Percentiles rank a stretch among this genome's conserved stretches.
Conservation (phyloP, 2,888 invertebrate species). For the Lepidocyrtinus sp. region DNA sequence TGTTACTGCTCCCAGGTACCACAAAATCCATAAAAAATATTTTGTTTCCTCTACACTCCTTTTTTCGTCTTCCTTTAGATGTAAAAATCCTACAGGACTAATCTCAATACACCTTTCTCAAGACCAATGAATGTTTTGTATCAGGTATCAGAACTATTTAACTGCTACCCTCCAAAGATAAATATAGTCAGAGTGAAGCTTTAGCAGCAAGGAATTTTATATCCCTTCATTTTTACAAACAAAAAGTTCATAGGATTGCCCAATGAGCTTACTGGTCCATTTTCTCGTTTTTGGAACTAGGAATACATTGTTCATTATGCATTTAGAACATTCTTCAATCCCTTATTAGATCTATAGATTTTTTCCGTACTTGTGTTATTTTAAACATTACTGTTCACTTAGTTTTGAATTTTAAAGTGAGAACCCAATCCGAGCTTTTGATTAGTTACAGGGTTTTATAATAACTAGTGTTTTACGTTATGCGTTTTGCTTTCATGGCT, state of each 20-base stretch:
- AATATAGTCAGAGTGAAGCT: not conserved
- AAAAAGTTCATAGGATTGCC: constrained; percentile 1
- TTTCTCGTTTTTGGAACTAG: not conserved
- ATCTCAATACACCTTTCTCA: not conserved
- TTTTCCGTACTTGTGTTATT: too few relatives aligned
- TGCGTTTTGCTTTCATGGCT: too few relatives aligned
- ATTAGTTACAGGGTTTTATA: too few relatives aligned
- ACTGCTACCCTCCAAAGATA: not conserved
- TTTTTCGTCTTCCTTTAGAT: constrained; percentile 7
- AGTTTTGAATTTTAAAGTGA: too few relatives aligned
- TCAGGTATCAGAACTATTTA: constrained; percentile 26
- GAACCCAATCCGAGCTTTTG: too few relatives aligned
- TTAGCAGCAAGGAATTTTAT: too few relatives aligned
- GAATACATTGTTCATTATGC: not conserved
- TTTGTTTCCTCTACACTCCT: constrained; percentile 19
- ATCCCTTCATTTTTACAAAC: not conserved
- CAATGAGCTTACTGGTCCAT: constrained; percentile 43
- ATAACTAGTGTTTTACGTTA: too few relatives aligned
- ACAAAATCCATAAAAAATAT: constrained; percentile 14
- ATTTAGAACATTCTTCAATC: not conserved
- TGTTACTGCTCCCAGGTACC: constrained; percentile 11
- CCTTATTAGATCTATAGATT: constrained; percentile 7
- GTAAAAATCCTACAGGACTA: not conserved
- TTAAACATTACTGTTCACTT: too few relatives aligned
- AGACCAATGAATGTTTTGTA: constrained; percentile 40